Percentiles rank a stretch among this genome's conserved stretches.
These are phyloP conservation scores for Zaprionus inermis DNA, from an alignment of 1,140 invertebrate species.

Conservation along the genomic window DNA sequence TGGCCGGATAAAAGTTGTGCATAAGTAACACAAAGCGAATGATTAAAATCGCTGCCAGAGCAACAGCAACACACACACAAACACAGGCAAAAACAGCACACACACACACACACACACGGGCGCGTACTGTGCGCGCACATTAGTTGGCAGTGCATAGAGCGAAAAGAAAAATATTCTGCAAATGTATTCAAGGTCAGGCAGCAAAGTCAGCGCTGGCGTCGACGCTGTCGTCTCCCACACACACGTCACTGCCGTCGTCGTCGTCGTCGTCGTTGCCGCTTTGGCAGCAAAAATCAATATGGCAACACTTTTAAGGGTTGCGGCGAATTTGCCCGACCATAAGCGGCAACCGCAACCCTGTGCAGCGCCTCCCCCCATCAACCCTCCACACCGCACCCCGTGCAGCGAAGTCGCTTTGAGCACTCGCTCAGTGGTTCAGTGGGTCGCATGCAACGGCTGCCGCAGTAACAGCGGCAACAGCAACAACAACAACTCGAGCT, in stretches of 20 bases:
- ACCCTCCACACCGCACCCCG: too few relatives aligned
- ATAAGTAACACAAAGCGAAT: slow-evolving; percentile 49
- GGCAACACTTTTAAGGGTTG: slow-evolving; percentile 81
- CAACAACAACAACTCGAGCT: background rate
- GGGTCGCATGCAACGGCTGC: slow-evolving; percentile 68
- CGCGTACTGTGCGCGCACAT: slow-evolving; percentile 26
- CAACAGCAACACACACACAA: slow-evolving; percentile 36
- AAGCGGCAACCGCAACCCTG: slow-evolving; percentile 27
- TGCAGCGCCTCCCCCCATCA: slow-evolving; percentile 1
- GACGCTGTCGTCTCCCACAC: slow-evolving; percentile 31
- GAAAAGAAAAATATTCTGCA: slow-evolving; percentile 58
- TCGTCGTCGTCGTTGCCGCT: background rate
- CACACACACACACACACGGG: slow-evolving; percentile 21
- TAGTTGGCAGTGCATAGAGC: slow-evolving; percentile 65
- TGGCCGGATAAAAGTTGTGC: slow-evolving; percentile 30
- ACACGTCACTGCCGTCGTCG: slow-evolving; percentile 5
- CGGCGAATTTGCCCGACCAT: slow-evolving; percentile 65
- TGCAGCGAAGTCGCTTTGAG: background rate
- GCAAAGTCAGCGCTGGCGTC: slow-evolving; percentile 63
- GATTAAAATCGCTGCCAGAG: slow-evolving; percentile 49
- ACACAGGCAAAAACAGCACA: slow-evolving; percentile 13
- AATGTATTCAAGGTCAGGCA: slow-evolving; percentile 79
- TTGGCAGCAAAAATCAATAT: slow-evolving; percentile 69
- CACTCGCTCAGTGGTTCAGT: slow-evolving; percentile 71
- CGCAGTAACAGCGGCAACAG: slow-evolving; percentile 9